These are phyloP conservation scores for Thunnus albacares DNA, from an alignment of 2,797 vertebrate species.

Conservation along the genomic window DNA sequence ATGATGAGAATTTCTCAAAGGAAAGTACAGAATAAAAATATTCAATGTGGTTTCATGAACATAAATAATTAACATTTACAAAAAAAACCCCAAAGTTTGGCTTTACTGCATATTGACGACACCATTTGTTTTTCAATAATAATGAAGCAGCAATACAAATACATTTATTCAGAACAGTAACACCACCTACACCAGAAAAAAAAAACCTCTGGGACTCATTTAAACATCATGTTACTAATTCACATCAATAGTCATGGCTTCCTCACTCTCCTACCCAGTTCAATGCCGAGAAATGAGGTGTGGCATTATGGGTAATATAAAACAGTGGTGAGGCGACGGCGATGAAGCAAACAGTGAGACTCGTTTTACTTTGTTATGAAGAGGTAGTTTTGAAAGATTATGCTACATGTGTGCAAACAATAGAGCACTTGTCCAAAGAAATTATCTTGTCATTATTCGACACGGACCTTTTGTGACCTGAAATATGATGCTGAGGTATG, in stretches of 20 bases:
- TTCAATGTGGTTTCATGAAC: background rate
- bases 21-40: constrained; percentile 33
- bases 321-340: constrained; percentile 22
- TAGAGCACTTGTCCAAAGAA: constrained; percentile 49
- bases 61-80: constrained; percentile 10
- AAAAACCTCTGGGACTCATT: constrained; percentile 7
- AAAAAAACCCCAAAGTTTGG: constrained; percentile 13
- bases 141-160: constrained; percentile 23
- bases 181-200: constrained; percentile 22
- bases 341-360: constrained; percentile 25
- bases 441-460: constrained; percentile 55
- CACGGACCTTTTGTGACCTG: constrained; percentile 28
- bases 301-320: constrained; percentile 11
- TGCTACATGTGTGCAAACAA: constrained; percentile 64
- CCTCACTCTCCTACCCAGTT: constrained; percentile 1
- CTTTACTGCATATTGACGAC: constrained; percentile 20
- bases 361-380: constrained; percentile 47
- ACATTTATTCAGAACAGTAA: constrained; percentile 41
- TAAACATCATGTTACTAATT: constrained; percentile 37
- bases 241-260: constrained; percentile 7
- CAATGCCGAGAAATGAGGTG: constrained; percentile 35
- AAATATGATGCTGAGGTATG: constrained; percentile 57
- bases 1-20: background rate
- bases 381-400: constrained; percentile 77
- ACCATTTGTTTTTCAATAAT: constrained; percentile 20